phyloP scores from a whole-genome alignment of 2,888 invertebrate species.

The Branchipolynoe longqiensis region DNA sequence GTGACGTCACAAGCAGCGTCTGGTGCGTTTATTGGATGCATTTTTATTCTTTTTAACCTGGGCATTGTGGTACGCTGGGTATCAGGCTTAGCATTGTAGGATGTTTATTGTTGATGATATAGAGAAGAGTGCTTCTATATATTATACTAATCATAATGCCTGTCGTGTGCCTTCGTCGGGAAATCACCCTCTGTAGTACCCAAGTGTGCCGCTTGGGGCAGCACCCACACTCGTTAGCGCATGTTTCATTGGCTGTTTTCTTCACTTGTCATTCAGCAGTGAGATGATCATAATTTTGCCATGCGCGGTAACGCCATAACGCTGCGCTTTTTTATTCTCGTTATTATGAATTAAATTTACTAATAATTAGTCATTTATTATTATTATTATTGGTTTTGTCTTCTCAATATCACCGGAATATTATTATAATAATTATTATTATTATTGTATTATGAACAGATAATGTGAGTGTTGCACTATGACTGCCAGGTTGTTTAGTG shows the following conservation, averaged over 20 bases:
- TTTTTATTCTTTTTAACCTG: slow-evolving; percentile 24
- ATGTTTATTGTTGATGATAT: slow-evolving; percentile 36
- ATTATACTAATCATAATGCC: slow-evolving; percentile 50
- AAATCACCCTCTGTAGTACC: slow-evolving; percentile 26
- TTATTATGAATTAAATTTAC: slow-evolving; percentile 41
- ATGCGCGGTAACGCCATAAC: background rate
- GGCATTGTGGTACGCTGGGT: slow-evolving; percentile 9
- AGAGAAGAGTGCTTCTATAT: slow-evolving; percentile 38
- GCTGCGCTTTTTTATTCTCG: slow-evolving; percentile 39
- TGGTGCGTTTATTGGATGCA: slow-evolving; percentile 45
- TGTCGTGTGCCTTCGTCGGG: slow-evolving; percentile 53
- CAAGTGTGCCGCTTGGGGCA: background rate
- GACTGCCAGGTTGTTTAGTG: slow-evolving; percentile 32
- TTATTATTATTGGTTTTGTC: slow-evolving; percentile 9
- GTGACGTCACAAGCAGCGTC: too few species aligned
- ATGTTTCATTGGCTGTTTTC: slow-evolving; percentile 1
- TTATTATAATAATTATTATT: slow-evolving; percentile 21
- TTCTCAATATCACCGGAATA: slow-evolving; percentile 4
- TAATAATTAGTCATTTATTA: slow-evolving; percentile 47
- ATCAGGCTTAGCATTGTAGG: slow-evolving; percentile 39
- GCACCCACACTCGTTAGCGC: background rate
- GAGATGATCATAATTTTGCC: background rate
- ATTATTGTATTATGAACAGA: background rate
- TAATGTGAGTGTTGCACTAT: slow-evolving; percentile 40
- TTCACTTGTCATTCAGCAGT: background rate